These are phyloP conservation scores for Lonchura striata DNA, from an alignment of 2,113 vertebrate species.

Conservation along the genomic window DNA sequence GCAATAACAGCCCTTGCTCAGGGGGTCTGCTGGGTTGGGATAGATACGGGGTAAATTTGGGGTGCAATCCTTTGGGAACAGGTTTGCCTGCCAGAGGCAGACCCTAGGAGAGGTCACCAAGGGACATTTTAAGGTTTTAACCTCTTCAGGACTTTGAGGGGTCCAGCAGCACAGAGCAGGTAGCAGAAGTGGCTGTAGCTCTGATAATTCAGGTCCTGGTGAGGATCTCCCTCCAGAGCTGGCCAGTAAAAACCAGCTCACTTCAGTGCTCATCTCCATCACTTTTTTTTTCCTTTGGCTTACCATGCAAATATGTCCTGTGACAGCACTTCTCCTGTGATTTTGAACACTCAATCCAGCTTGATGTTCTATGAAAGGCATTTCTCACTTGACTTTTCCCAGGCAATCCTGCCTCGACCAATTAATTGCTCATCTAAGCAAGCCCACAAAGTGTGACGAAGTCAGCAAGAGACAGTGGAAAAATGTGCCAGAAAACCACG, in stretches of 20 bases:
- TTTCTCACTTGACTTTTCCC: slow-evolving; percentile 25
- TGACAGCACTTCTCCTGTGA: not conserved
- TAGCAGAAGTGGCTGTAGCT: not conserved
- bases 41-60: rapidly evolving
- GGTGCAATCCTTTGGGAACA: not conserved
- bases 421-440: not conserved
- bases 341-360: not conserved
- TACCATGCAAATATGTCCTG: not conserved
- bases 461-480: not conserved
- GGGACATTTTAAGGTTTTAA: not conserved
- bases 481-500: not conserved
- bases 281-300: not conserved
- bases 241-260: not conserved
- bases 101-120: not conserved
- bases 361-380: not conserved
- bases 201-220: not conserved
- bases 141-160: not conserved
- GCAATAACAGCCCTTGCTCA: rapidly evolving
- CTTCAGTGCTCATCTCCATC: not conserved
- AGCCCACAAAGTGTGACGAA: not conserved
- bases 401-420: not conserved
- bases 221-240: not conserved
- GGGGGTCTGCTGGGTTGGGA: rapidly evolving
- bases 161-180: not conserved
- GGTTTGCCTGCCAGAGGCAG: not conserved